phyloP scores from a whole-genome alignment of 1,140 invertebrate species.

The Drosophila funebris region DNA sequence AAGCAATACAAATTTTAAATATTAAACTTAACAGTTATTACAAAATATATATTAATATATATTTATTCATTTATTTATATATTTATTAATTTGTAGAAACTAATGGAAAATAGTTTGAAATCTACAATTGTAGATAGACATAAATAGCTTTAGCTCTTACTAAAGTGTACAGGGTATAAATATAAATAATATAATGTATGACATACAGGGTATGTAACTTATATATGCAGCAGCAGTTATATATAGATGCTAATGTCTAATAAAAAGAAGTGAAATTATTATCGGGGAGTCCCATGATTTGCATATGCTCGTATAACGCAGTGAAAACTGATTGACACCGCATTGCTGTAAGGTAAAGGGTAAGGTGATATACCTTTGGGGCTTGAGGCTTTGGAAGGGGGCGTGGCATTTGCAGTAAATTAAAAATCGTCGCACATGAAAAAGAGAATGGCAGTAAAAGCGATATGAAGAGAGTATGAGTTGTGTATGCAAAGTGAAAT shows the following conservation, averaged over 20 bases:
- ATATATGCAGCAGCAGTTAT: not conserved
- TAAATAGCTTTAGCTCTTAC: too few relatives aligned
- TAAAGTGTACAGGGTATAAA: too few relatives aligned
- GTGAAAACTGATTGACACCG: conserved; percentile 37
- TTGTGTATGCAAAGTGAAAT: conserved; percentile 31
- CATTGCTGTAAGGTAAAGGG: conserved; percentile 1
- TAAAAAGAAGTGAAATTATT: not conserved
- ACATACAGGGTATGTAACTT: not conserved
- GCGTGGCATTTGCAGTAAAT: conserved; percentile 31
- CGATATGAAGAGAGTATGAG: not conserved
- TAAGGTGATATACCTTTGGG: not conserved
- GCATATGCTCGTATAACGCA: not conserved
- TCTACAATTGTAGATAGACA: too few relatives aligned
- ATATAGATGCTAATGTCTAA: not conserved
- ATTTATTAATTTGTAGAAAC: too few relatives aligned
- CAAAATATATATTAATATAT: too few relatives aligned
- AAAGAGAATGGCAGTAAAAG: not conserved
- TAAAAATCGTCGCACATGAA: conserved; percentile 32
- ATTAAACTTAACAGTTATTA: too few relatives aligned
- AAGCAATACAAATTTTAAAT: too few relatives aligned
- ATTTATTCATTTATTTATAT: too few relatives aligned
- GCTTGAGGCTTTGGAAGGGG: not conserved
- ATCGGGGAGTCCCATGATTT: conserved; percentile 19
- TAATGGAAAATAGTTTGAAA: too few relatives aligned
- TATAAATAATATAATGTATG: too few relatives aligned